Evolutionary conservation across 2,888 invertebrate genomes (phyloP).

Genomic region (Cheilosia vernalis): DNA sequence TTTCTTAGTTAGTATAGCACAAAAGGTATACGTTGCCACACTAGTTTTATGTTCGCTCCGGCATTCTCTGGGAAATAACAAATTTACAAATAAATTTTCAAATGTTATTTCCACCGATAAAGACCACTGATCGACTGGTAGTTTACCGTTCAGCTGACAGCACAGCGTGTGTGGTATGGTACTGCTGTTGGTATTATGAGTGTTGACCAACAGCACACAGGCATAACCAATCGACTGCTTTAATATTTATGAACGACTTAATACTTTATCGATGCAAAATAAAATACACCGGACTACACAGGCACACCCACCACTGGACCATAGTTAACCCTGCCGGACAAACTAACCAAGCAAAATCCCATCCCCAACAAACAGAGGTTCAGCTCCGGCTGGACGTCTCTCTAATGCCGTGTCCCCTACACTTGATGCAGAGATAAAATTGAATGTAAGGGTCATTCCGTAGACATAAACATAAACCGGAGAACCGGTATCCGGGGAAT

Average conservation of each 20-base stretch:
- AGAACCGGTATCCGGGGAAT: slow-evolving; percentile 68
- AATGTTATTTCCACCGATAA: slow-evolving; percentile 55
- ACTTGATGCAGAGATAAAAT: slow-evolving; percentile 67
- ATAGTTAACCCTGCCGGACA: slow-evolving; percentile 64
- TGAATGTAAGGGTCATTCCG: slow-evolving; percentile 72
- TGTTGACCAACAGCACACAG: slow-evolving; percentile 36
- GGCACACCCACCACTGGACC: slow-evolving; percentile 20
- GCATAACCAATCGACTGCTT: slow-evolving; percentile 54
- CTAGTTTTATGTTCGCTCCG: not conserved
- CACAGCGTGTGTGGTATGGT: not conserved
- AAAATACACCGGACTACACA: slow-evolving; percentile 9
- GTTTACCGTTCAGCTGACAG: slow-evolving; percentile 38
- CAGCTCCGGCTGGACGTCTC: not conserved
- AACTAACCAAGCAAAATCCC: slow-evolving; percentile 47
- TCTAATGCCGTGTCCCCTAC: slow-evolving; percentile 47
- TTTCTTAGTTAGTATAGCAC: not conserved
- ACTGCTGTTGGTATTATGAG: slow-evolving; percentile 19
- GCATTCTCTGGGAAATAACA: slow-evolving; percentile 34
- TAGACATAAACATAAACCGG: slow-evolving; percentile 69
- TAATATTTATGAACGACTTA: slow-evolving; percentile 74
- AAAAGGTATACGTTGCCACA: slow-evolving; percentile 2
- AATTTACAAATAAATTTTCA: slow-evolving; percentile 63
- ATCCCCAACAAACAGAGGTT: not conserved
- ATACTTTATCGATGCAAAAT: slow-evolving; percentile 71
- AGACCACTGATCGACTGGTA: slow-evolving; percentile 34